Percentiles rank a stretch among this genome's conserved stretches.
Evolutionary conservation across 2,888 invertebrate genomes (phyloP).

Genomic region (Bruchidius siliquastri): DNA sequence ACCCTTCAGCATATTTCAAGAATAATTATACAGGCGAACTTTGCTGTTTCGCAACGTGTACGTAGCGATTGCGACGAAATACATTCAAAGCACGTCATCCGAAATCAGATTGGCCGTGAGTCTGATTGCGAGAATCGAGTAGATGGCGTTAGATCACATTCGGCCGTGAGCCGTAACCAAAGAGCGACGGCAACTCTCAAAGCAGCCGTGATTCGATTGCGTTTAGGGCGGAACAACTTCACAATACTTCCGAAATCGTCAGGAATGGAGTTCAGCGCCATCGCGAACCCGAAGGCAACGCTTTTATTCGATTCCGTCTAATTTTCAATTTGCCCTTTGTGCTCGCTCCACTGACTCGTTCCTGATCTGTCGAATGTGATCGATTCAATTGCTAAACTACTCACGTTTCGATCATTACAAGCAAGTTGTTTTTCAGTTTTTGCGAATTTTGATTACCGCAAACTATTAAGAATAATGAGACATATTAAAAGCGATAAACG

Average conservation of each 20-base stretch:
- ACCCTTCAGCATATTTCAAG: too few relatives aligned
- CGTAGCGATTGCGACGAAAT: not conserved
- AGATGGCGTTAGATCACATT: constrained; percentile 11
- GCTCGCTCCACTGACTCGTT: constrained; percentile 3
- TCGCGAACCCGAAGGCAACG: constrained; percentile 9
- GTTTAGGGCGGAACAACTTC: constrained; percentile 25
- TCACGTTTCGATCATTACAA: not conserved
- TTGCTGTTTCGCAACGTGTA: too few relatives aligned
- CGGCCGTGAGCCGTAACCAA: not conserved
- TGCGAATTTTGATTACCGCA: not conserved
- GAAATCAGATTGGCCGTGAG: constrained; percentile 34
- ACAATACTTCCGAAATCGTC: constrained; percentile 24
- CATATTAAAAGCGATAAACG: too few relatives aligned
- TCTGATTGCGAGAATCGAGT: constrained; percentile 41
- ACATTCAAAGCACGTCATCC: constrained; percentile 37
- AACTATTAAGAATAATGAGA: too few relatives aligned
- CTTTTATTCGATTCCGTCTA: constrained; percentile 9
- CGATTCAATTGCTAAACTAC: not conserved
- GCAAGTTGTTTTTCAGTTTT: not conserved
- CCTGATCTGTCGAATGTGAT: not conserved
- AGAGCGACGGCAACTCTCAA: constrained; percentile 9
- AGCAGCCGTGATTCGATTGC: constrained; percentile 24
- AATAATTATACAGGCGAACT: too few relatives aligned
- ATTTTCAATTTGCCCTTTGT: constrained; percentile 1
- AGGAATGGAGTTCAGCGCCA: constrained; percentile 10